Percentiles rank a stretch among this genome's conserved stretches.
Evolutionary conservation across 53 echinoderm and acorn worm genomes (phyloP).

Genomic region (Patiria pectinifera): DNA sequence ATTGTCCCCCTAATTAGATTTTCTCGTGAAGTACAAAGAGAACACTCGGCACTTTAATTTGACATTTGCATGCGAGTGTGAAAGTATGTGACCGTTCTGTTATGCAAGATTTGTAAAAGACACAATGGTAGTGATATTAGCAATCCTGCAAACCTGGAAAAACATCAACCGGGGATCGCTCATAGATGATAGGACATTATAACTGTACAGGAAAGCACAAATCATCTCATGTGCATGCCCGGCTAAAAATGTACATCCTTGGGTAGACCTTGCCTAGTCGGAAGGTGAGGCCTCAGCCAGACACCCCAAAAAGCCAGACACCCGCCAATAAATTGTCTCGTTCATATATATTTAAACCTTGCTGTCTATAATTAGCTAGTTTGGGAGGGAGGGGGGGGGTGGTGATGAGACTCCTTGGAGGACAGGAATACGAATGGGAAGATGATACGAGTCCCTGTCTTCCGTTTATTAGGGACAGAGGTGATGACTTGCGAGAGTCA

Average conservation of each 20-base stretch:
- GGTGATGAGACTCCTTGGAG: neutral
- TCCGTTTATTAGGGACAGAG: conserved; percentile 5
- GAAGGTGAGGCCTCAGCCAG: conserved; percentile 17
- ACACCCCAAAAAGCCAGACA: neutral
- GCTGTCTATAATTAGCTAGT: neutral
- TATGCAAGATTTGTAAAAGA: no score
- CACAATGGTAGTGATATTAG: no score
- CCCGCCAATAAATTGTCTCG: neutral
- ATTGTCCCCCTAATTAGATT: no score
- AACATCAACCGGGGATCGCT: no score
- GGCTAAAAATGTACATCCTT: neutral
- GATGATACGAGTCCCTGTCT: neutral
- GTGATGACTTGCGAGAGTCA: conserved; percentile 43
- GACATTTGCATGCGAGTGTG: no score
- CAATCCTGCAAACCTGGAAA: no score
- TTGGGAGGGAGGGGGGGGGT: neutral
- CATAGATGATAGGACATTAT: neutral
- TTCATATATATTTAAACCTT: neutral
- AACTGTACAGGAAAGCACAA: neutral
- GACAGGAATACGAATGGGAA: conserved; percentile 20
- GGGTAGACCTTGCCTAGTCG: neutral
- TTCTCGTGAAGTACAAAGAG: no score
- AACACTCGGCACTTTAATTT: no score
- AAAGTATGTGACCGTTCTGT: no score
- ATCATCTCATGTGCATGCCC: neutral